Conservation (phyloP, 2,888 invertebrate genomes). For the Tetanocera ferruginea region DNA sequence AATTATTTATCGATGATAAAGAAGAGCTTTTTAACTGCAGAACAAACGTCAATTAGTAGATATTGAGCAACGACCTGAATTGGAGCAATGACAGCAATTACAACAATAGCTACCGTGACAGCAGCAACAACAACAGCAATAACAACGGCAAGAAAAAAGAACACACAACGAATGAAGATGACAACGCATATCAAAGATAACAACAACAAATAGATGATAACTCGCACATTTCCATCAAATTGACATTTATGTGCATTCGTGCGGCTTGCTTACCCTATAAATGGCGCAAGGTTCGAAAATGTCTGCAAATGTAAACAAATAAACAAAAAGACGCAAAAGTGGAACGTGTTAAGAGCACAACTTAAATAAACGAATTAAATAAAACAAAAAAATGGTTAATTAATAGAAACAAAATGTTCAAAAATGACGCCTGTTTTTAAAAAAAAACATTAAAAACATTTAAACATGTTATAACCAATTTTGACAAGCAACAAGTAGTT, state of each 20-base stretch:
- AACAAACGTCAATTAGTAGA: slow-evolving; percentile 15
- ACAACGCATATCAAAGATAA: background rate
- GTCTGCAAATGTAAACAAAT: slow-evolving; percentile 10
- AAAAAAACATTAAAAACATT: too few relatives aligned
- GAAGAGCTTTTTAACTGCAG: background rate
- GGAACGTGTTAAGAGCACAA: too few relatives aligned
- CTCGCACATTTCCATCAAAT: background rate
- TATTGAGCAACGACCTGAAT: background rate
- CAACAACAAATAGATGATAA: background rate
- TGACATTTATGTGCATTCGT: slow-evolving; percentile 4
- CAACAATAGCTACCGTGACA: background rate
- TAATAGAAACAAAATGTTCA: too few relatives aligned
- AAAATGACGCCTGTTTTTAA: too few relatives aligned
- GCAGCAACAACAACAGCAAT: background rate
- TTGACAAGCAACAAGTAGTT: too few relatives aligned
- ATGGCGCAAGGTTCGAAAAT: slow-evolving; percentile 5
- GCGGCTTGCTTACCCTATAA: slow-evolving; percentile 2
- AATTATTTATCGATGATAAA: too few relatives aligned
- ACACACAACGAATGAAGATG: background rate
- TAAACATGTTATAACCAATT: too few relatives aligned
- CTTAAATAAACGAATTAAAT: too few relatives aligned
- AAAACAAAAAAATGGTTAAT: too few relatives aligned
- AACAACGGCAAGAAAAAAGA: too few relatives aligned
- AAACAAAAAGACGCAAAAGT: background rate
- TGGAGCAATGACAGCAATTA: background rate